Base-by-base conservation (phyloP, 1,140 invertebrate species). In the Eubasilissa regina region DNA sequence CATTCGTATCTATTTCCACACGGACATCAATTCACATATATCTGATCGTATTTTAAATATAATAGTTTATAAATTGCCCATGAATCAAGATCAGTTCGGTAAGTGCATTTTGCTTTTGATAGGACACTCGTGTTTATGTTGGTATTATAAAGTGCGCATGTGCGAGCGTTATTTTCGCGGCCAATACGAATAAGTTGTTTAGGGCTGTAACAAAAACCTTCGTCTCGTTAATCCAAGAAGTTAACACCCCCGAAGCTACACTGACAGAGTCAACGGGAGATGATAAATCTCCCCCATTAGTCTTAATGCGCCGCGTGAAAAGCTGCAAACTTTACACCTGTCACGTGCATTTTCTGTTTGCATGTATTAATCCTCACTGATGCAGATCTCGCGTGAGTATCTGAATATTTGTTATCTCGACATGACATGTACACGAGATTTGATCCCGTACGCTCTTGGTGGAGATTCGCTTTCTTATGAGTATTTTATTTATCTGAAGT, bases 291-390 rank as follows among this genome's bases (percentile, higher is more conserved):
- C 1, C 0, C 55, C 55, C 55, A 58, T 58, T 56, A 56, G 53
- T 56, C n/a, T 17, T 56, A 56, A 56, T 56, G 53, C 53, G n/a
- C 53, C 53, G 53, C 53, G 4, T 35, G 25, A 19, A 56, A n/a
- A 58, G 55, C n/a, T 15, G 55, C 55, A 15, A 58, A 58, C 55
- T 58, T 58, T 58, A 58, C 55, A 58, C 55, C 55, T 58, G 55
- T 58, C 55, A 15, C 4, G 7, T 11, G 1, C 15, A 58, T 58
- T 21, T 58, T 58, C 17, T 58, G 55, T 58, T 55, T 58, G 17
- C 55, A 17, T 6, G 21, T 19, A 21, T 58, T 21, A 9, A 58
- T 58, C 15, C 55, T 21, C 55, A 4, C 55, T 58, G n/a, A 11
- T 58, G 17, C 15, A 15, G 1, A 58, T 58, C 55, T 58, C 17